phyloP scores from a whole-genome alignment of 2,113 vertebrate species.

The Xiphorhynchus elegans region DNA sequence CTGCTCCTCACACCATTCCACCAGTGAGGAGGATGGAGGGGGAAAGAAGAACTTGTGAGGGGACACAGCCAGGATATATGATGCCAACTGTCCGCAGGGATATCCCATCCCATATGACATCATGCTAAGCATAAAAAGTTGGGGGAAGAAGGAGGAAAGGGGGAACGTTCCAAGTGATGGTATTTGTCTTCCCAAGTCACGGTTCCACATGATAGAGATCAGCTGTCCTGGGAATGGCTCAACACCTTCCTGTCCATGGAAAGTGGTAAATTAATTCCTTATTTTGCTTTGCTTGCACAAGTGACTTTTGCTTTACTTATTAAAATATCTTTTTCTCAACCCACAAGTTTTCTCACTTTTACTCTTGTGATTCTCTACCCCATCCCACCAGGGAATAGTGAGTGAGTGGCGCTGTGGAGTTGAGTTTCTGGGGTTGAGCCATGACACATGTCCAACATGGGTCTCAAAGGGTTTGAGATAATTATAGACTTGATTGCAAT shows the following conservation, averaged over 20 bases:
- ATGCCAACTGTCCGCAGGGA: neutral
- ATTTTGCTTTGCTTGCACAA: neutral
- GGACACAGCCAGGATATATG: neutral
- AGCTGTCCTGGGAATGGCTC: neutral
- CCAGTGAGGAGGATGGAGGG: rapidly evolving
- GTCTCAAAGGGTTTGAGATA: neutral
- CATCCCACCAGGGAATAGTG: neutral
- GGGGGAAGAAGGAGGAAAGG: neutral
- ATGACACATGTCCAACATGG: rapidly evolving
- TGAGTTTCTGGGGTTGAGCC: neutral
- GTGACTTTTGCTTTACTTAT: neutral
- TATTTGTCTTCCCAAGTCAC: neutral
- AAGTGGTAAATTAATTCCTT: neutral
- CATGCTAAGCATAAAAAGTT: neutral
- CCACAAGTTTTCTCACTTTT: neutral
- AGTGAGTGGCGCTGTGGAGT: neutral
- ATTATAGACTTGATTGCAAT: neutral
- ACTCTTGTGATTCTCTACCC: neutral
- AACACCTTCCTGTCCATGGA: neutral
- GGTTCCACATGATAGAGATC: rapidly evolving
- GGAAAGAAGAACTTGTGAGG: neutral
- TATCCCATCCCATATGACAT: neutral
- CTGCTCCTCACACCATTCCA: neutral
- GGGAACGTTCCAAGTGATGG: neutral
- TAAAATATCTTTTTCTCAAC: neutral